Conservation (phyloP, 1,140 invertebrate genomes). For the Periplaneta americana region DNA sequence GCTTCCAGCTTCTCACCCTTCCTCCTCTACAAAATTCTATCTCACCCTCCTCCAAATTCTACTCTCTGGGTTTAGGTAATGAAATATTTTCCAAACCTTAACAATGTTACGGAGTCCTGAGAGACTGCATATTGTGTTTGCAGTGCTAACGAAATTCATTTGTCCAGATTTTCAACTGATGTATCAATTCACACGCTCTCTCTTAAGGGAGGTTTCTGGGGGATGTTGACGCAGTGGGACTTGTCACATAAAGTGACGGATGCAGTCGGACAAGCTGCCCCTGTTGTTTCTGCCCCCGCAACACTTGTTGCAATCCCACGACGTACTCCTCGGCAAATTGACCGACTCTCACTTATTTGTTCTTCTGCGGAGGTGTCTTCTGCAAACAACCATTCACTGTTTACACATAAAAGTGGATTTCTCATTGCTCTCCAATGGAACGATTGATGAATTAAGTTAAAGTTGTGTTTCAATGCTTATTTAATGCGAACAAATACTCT, state of each 20-base stretch:
- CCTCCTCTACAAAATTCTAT: too few relatives aligned
- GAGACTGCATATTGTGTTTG: constrained; percentile 1
- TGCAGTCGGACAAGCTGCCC: not conserved
- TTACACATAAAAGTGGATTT: not conserved
- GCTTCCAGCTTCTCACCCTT: too few relatives aligned
- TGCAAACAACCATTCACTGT: not conserved
- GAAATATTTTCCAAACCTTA: constrained; percentile 18
- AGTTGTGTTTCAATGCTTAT: too few relatives aligned
- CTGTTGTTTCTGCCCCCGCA: not conserved
- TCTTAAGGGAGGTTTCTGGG: not conserved
- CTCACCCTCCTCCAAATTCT: not conserved
- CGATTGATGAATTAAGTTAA: not conserved
- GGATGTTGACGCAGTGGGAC: not conserved
- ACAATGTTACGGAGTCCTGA: constrained; percentile 12
- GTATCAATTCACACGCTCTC: constrained; percentile 3
- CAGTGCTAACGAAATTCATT: constrained; percentile 15
- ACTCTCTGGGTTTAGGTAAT: constrained; percentile 5
- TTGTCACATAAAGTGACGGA: not conserved
- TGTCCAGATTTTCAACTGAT: not conserved
- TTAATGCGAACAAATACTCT: too few relatives aligned
- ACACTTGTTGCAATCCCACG: constrained; percentile 7
- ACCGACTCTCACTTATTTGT: not conserved
- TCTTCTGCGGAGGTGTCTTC: not conserved
- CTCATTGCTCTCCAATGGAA: not conserved
- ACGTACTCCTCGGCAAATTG: not conserved